Conservation (phyloP, 2,113 vertebrate species). For the Anthoscopus minutus region DNA sequence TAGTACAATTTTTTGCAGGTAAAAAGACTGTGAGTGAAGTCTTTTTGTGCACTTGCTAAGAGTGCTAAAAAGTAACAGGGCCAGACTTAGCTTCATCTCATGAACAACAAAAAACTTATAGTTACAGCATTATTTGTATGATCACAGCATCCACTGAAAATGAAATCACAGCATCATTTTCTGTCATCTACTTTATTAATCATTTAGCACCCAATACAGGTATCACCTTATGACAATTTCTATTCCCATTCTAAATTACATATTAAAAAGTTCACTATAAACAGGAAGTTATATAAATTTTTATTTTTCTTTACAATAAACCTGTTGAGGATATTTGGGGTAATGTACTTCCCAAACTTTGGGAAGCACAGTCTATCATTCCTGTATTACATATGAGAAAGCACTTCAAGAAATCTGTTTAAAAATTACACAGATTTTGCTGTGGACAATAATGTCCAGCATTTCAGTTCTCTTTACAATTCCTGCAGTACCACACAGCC, state of each 20-base stretch:
- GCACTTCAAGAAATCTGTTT: neutral
- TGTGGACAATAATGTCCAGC: neutral
- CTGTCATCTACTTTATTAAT: neutral
- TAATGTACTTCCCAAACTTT: neutral
- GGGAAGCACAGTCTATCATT: neutral
- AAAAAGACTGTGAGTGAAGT: neutral
- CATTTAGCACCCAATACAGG: rapidly evolving
- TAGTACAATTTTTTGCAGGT: neutral
- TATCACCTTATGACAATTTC: neutral
- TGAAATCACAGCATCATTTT: neutral
- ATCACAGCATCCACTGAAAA: neutral
- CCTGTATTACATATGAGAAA: neutral
- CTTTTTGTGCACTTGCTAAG: neutral
- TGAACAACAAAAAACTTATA: neutral
- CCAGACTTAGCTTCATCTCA: neutral
- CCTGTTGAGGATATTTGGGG: neutral
- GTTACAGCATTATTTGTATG: neutral
- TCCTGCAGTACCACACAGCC: neutral
- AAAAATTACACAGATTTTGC: neutral
- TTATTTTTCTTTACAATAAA: neutral
- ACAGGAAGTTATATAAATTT: neutral
- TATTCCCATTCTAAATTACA: neutral
- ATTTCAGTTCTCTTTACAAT: neutral
- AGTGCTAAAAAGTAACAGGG: neutral
- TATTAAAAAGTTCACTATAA: rapidly evolving